phyloP scores from a whole-genome alignment of 2,113 vertebrate genomes.

The Neoarius graeffei region DNA sequence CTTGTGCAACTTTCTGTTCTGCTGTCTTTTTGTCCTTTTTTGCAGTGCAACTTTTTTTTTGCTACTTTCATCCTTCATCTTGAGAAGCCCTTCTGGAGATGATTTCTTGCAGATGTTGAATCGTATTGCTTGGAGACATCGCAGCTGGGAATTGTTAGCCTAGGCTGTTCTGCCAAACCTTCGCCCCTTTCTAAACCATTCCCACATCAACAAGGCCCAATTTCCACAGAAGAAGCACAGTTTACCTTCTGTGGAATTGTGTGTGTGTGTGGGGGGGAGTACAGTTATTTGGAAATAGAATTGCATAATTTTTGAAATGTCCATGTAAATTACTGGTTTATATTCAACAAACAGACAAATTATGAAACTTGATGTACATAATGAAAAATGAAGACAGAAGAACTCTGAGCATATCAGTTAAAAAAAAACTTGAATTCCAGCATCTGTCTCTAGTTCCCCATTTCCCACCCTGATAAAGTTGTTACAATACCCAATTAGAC shows the following conservation, averaged over 20 bases:
- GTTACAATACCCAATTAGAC: no score
- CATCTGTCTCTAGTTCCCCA: no score
- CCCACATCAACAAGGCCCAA: background rate
- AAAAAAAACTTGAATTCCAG: background rate
- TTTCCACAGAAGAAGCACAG: constrained; percentile 23
- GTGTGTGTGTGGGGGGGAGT: background rate
- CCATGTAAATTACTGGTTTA: background rate
- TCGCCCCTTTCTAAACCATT: constrained; percentile 19
- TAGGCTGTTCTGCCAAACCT: constrained; percentile 34
- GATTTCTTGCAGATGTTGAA: constrained; percentile 52
- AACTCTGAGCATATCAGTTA: background rate
- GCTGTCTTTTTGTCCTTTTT: constrained; percentile 2
- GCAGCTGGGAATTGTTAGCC: constrained; percentile 69
- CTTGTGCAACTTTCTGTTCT: background rate
- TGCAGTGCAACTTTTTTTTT: background rate
- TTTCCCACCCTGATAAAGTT: no score
- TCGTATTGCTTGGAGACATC: constrained; percentile 47
- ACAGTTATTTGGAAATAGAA: background rate
- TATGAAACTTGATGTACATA: background rate
- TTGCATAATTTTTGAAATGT: background rate
- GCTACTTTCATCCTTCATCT: constrained; percentile 30
- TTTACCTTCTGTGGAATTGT: background rate
- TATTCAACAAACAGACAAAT: background rate
- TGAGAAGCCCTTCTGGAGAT: constrained; percentile 17
- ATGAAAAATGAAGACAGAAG: background rate